Evolutionary conservation across 1,140 invertebrate species (phyloP).

Genomic region (Pantala flavescens): DNA sequence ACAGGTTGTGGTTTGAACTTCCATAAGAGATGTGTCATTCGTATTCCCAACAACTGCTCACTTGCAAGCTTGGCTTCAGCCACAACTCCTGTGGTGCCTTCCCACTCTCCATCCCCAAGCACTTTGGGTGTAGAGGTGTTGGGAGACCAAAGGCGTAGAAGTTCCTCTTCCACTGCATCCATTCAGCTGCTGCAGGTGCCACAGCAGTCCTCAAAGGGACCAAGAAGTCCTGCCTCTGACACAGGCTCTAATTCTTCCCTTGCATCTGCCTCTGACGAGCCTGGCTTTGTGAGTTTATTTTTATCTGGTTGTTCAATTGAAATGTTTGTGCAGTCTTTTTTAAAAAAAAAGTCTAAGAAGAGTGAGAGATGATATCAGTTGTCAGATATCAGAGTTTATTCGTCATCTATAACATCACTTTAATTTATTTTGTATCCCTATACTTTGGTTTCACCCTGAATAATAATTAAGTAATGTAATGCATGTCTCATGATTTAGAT

Average conservation of each 20-base stretch:
- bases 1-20: constrained; percentile 94
- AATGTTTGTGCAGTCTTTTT: not conserved
- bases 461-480: no score
- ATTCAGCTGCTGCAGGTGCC: not conserved
- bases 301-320: no score
- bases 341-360: no score
- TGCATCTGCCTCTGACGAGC: constrained; percentile 38
- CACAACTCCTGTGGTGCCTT: constrained; percentile 22
- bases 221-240: constrained; percentile 52
- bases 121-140: constrained; percentile 13
- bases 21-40: constrained; percentile 96
- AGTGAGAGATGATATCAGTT: no score
- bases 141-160: constrained; percentile 40
- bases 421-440: no score
- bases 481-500: no score
- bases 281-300: constrained; percentile 28
- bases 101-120: constrained; percentile 18
- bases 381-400: no score
- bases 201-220: constrained; percentile 33
- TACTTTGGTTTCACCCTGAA: no score
- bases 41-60: constrained; percentile 95
- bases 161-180: constrained; percentile 35
- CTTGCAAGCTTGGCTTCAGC: constrained; percentile 34
- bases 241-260: constrained; percentile 41
- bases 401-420: no score